Conservation (phyloP, 1,140 invertebrate species). For the Caenorhabditis latens region DNA sequence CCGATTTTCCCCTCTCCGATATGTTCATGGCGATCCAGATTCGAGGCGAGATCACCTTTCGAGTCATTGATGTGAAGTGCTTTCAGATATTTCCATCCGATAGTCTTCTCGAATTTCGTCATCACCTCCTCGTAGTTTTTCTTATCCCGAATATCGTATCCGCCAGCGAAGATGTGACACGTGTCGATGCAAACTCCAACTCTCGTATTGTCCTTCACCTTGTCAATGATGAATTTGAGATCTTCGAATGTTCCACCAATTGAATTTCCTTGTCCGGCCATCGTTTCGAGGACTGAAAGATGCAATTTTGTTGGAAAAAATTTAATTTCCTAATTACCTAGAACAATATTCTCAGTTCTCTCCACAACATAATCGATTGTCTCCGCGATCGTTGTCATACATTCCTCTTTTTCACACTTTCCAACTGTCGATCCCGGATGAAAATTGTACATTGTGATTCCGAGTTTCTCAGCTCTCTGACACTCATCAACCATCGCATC, state of each 20-base stretch:
- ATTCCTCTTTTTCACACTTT: constrained; percentile 78
- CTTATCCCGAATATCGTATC: constrained; percentile 79
- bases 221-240: constrained; percentile 79
- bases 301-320: not conserved
- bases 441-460: constrained; percentile 80
- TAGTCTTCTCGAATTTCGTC: constrained; percentile 79
- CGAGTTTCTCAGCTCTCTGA: constrained; percentile 79
- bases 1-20: constrained; percentile 81
- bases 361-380: constrained; percentile 79
- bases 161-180: constrained; percentile 81
- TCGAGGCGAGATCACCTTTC: constrained; percentile 79
- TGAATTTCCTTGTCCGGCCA: constrained; percentile 80
- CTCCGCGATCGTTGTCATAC: constrained; percentile 79
- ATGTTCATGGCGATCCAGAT: constrained; percentile 80
- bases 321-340: constrained; percentile 67
- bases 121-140: constrained; percentile 79
- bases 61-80: constrained; percentile 81
- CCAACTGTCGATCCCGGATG: constrained; percentile 81
- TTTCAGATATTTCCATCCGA: constrained; percentile 80
- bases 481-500: constrained; percentile 80
- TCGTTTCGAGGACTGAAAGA: constrained; percentile 79
- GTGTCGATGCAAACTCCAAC: constrained; percentile 81
- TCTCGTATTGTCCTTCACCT: constrained; percentile 79
- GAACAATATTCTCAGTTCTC: constrained; percentile 78
- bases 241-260: constrained; percentile 80